phyloP scores from a whole-genome alignment of 2,113 vertebrate species.

The Prochilodus magdalenae region DNA sequence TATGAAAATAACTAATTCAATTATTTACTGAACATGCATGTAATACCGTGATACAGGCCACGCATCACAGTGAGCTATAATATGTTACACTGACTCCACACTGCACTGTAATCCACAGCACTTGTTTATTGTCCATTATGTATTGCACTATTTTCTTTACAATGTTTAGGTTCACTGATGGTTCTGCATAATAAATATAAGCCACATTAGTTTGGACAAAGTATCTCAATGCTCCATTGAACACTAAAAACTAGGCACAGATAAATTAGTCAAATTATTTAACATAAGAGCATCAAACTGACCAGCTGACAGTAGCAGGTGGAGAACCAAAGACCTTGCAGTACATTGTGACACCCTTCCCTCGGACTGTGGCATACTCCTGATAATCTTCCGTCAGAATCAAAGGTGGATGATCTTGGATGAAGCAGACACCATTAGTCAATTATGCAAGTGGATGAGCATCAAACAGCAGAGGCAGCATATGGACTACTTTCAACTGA shows the following conservation, averaged over 20 bases:
- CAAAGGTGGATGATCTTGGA: slow-evolving; percentile 84
- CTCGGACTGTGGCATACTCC: slow-evolving; percentile 80
- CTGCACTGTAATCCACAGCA: too few species aligned
- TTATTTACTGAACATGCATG: too few species aligned
- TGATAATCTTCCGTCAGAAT: slow-evolving; percentile 83
- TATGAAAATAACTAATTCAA: too few species aligned
- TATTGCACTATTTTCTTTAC: too few species aligned
- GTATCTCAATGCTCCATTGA: neutral
- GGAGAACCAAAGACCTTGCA: slow-evolving; percentile 91
- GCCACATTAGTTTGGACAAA: neutral
- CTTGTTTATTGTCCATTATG: too few species aligned
- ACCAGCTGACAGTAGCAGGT: slow-evolving; percentile 84
- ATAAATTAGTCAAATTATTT: neutral
- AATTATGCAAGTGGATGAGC: slow-evolving; percentile 3
- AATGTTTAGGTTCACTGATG: too few species aligned
- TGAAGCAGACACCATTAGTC: slow-evolving; percentile 28
- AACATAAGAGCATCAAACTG: slow-evolving; percentile 37
- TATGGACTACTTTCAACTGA: slow-evolving; percentile 11
- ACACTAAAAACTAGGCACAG: neutral
- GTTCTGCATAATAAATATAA: too few species aligned
- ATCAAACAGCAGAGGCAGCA: slow-evolving; percentile 23
- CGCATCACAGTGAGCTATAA: too few species aligned
- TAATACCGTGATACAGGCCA: too few species aligned
- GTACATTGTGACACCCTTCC: slow-evolving; percentile 76
- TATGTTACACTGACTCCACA: too few species aligned